These are phyloP conservation scores for Phyllopteryx taeniolatus DNA, from an alignment of 2,113 vertebrate species.

Conservation along the genomic window DNA sequence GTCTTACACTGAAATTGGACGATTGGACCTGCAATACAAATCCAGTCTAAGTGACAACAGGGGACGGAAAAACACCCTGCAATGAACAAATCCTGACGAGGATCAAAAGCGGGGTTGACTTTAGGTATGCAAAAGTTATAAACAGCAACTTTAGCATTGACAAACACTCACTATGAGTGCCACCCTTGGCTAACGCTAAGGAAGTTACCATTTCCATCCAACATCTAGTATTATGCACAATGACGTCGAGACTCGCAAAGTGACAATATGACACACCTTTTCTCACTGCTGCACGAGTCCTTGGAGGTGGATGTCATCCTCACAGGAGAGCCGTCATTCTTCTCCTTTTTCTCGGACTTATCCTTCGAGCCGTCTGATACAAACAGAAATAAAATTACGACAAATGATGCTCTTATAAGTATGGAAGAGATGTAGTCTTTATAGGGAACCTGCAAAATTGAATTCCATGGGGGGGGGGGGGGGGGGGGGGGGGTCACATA, in stretches of 20 bases:
- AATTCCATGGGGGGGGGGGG: background rate
- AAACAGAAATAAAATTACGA: background rate
- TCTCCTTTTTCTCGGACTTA: slow-evolving; percentile 77
- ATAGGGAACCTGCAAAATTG: background rate
- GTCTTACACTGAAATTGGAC: too few relatives aligned
- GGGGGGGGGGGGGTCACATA: background rate
- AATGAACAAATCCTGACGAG: too few relatives aligned
- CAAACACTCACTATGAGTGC: background rate
- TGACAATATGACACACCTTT: slow-evolving; percentile 71
- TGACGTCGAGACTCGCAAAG: background rate
- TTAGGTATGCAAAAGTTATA: background rate
- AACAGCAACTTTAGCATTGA: background rate
- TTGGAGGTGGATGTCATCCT: slow-evolving; percentile 76
- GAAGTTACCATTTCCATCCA: background rate
- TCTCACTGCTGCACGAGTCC: slow-evolving; percentile 75
- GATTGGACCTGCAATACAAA: too few relatives aligned
- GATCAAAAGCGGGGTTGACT: too few relatives aligned
- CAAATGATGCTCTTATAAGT: background rate
- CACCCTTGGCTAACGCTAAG: background rate
- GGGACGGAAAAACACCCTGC: too few relatives aligned
- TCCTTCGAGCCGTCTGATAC: slow-evolving; percentile 73
- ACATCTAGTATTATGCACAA: background rate
- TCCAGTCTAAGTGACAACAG: too few relatives aligned
- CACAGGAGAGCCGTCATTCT: slow-evolving; percentile 76
- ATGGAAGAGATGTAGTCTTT: background rate